Conservation (phyloP, 2,888 invertebrate genomes). For the Danaus chrysippus region DNA sequence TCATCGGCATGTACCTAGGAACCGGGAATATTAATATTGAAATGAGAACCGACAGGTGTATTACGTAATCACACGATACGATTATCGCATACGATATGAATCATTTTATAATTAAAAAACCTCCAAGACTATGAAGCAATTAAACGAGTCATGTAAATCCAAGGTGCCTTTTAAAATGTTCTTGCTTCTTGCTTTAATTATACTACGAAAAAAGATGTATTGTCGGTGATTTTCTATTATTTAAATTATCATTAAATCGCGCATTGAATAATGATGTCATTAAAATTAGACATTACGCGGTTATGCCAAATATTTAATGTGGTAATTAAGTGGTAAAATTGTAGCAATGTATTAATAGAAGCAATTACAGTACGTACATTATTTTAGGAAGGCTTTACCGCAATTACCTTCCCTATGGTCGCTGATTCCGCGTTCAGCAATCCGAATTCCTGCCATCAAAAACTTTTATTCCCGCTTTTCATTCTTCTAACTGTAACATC, state of each 20-base stretch:
- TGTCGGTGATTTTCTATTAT: too few relatives aligned
- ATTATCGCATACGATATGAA: constrained; percentile 34
- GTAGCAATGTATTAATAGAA: too few relatives aligned
- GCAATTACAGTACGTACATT: neutral
- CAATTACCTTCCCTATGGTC: constrained; percentile 26
- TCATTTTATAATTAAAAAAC: constrained; percentile 7
- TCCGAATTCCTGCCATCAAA: constrained; percentile 27
- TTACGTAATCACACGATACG: constrained; percentile 41
- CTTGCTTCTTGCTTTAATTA: too few relatives aligned
- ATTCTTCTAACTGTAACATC: constrained; percentile 20
- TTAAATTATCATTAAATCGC: too few relatives aligned
- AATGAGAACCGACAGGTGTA: constrained; percentile 49
- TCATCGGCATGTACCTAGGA: constrained; percentile 48
- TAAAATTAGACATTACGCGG: too few relatives aligned
- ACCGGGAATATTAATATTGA: constrained; percentile 64
- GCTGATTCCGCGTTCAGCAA: constrained; percentile 23
- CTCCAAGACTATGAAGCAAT: constrained; percentile 1
- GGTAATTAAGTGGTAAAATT: too few relatives aligned
- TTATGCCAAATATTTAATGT: too few relatives aligned
- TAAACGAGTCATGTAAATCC: neutral
- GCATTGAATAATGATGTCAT: too few relatives aligned
- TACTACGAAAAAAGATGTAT: too few relatives aligned
- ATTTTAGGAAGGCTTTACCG: constrained; percentile 14
- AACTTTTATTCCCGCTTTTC: constrained; percentile 26
- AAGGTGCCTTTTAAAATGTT: too few relatives aligned